Evolutionary conservation across 2,888 invertebrate genomes (phyloP).

Genomic region (Mellilla xanthometata): DNA sequence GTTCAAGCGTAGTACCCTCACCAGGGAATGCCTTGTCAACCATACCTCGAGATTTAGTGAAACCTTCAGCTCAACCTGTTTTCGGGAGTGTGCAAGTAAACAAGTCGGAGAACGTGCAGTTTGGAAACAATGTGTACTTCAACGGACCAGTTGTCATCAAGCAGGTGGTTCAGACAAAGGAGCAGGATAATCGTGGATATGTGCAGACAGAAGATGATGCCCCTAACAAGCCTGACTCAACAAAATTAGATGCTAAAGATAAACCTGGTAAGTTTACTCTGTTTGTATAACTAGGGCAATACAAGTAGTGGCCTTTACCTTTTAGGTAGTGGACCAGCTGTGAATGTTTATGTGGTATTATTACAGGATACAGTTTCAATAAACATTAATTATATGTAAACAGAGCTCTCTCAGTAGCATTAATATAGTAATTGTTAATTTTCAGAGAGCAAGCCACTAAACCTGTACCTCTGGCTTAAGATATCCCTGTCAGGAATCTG

Average conservation of each 20-base stretch:
- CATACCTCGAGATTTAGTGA: slow-evolving; percentile 47
- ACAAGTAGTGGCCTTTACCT: no score
- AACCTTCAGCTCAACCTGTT: slow-evolving; percentile 41
- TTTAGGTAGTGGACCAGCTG: no score
- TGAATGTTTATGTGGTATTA: no score
- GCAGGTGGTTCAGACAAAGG: slow-evolving; percentile 84
- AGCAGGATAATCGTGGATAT: slow-evolving; percentile 61
- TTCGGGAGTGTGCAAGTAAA: slow-evolving; percentile 85
- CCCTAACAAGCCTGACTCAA: slow-evolving; percentile 11
- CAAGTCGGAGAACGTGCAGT: slow-evolving; percentile 87
- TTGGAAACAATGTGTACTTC: slow-evolving; percentile 89
- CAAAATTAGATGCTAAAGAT: slow-evolving; percentile 18
- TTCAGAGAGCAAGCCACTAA: slow-evolving; percentile 47
- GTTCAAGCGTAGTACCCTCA: neutral
- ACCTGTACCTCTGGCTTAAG: slow-evolving; percentile 57
- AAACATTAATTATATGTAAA: no score
- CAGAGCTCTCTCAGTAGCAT: no score
- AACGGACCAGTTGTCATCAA: slow-evolving; percentile 91
- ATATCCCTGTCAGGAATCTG: slow-evolving; percentile 51
- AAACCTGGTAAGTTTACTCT: slow-evolving; percentile 30
- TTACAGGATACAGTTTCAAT: no score
- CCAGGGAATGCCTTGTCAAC: slow-evolving; percentile 36
- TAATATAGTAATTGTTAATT: no score
- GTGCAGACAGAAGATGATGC: slow-evolving; percentile 44
- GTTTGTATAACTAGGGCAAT: no score